Conservation (phyloP, 2,113 vertebrate species). For the Numida meleagris region DNA sequence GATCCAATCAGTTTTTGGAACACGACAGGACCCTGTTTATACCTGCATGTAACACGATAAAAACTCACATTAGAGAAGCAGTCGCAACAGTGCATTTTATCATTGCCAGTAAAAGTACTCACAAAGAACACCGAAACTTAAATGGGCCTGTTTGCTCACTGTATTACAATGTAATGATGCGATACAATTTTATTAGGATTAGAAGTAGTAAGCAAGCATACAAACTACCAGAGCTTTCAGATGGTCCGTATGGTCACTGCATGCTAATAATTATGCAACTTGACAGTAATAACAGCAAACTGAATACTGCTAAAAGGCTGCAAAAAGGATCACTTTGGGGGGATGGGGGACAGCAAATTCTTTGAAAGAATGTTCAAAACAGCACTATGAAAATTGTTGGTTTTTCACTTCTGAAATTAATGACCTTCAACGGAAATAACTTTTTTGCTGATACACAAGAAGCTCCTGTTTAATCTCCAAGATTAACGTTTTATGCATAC, state of each 20-base stretch:
- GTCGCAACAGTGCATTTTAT: neutral
- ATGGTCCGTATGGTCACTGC: constrained; percentile 23
- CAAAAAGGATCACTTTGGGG: no score
- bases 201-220: neutral
- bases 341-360: no score
- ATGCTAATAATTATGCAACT: neutral
- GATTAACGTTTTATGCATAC: constrained; percentile 8
- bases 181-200: neutral
- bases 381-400: neutral
- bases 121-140: neutral
- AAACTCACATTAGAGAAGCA: neutral
- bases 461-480: constrained; percentile 1
- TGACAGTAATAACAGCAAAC: constrained; percentile 8
- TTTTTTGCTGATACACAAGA: constrained; percentile 12
- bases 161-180: constrained; percentile 26
- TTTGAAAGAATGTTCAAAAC: constrained; percentile 37
- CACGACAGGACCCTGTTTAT: neutral
- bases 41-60: fast-evolving
- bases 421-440: constrained; percentile 30
- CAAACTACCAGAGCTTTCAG: constrained; percentile 18
- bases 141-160: neutral
- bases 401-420: constrained; percentile 44
- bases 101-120: neutral
- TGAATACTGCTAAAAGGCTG: constrained; percentile 26
- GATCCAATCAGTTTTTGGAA: neutral